Evolutionary conservation across 1,140 invertebrate genomes (phyloP), one percentile per base, ranked within the genome.

Genomic region (Lepidurus couesii): DNA sequence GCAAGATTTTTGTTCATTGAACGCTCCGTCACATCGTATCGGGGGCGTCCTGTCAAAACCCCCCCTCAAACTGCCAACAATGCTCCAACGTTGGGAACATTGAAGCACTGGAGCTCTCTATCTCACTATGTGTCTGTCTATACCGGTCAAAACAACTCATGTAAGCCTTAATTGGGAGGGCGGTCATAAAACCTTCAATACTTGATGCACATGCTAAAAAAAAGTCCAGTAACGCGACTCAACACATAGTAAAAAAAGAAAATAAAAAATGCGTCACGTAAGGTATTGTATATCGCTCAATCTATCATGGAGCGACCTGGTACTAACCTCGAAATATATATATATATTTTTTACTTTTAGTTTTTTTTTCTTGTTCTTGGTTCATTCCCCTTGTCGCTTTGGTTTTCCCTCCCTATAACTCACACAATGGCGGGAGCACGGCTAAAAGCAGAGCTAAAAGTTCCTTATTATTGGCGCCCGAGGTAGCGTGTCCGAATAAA

Each of bases 1-100:
- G 53, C 53, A 65, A 65, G 53, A 65, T 65, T 65, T 34, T 65
- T 65, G 53, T 65, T 65, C 53, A 65, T 65, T 65, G 53, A 65
- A 65, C 53, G 53, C 53, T 65, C 13, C 53, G 53, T 65, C 53
- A 21, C 16, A 65, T 65, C 53, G 53, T 65, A 65, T 65, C 21
- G 53, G 53, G 21, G 21, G 53, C 9, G 53, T 65, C 21, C 16
- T 65, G 53, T 65, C 53, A 65, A 65, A 65, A 65, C 7, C 34
- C 34, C 26, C 34, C 34, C 34, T 34, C 34, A 34, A 34, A 34
- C 34, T 34, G 34, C 34, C 34, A 34, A 4, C 34, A 34, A 34
- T 34, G 34, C 34, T 34, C 34, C 34, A 34, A 34, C 34, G 34
- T 34, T 34, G 34, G 34, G 34, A 34, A 34, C 34, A 34, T 4